Base-by-base conservation (phyloP, 2,797 vertebrate species). In the Acridotheres tristis region DNA sequence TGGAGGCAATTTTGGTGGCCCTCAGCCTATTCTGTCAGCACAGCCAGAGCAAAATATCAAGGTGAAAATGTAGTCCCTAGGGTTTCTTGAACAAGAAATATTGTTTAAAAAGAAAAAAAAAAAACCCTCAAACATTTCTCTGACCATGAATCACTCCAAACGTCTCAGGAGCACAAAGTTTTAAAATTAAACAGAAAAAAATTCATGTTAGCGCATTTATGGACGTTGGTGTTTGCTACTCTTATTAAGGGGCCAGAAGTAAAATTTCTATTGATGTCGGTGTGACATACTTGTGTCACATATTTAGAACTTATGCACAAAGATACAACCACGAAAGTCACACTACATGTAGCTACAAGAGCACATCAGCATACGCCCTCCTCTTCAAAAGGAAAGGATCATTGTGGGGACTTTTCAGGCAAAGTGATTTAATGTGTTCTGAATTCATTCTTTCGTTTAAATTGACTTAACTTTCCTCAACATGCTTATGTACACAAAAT, bases 341-440 rank as follows among this genome's bases (percentile, higher is more conserved):
- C 65, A 34, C 20, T 63, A n/a, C 25, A 30, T 21, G 34, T 25
- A 51, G 38, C 45, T 23, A 50, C 7, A 69, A 51, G 8, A 65
- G 36, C 38, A 86, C 0, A 0, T 51, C 50, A 42, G 16, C 11
- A 42, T 40, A 18, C 0, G 1, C 10, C 14, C 26, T 53, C 9
- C 61, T 58, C 54, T 30, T 84, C 29, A 53, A 29, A 90, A 81
- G 36, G 43, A 61, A 65, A 88, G 47, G 27, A 34, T 88, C 27
- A 59, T 40, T 50, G 32, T 36, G 21, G 38, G 78, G 55, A 53
- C 63, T 92, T 91, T 85, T 89, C 74, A 88, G 95, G 88, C 76
- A 57, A 92, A 94, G 79, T 81, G 67, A 87, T 89, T 93, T 88
- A 74, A 95, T 89, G 21, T 65, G 59, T 93, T 94, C 69, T 92